Percentiles rank a stretch among this genome's conserved stretches.
These are phyloP conservation scores for Bettongia penicillata DNA, from an alignment of 2,113 vertebrate species.

Conservation along the genomic window DNA sequence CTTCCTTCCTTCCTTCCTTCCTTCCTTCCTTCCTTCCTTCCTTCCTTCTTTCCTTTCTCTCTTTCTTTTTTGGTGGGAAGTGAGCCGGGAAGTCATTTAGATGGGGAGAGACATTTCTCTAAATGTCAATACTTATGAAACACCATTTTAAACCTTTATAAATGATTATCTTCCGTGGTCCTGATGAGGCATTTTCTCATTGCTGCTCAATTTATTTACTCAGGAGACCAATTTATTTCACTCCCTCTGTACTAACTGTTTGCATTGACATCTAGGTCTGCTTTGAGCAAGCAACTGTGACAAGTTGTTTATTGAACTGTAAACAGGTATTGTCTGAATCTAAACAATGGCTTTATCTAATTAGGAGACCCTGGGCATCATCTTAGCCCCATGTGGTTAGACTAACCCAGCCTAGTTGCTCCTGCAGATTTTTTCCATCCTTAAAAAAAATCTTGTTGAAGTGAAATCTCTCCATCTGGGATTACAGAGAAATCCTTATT, in stretches of 20 bases:
- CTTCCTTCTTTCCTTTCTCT: not conserved
- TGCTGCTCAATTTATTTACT: slow-evolving; percentile 88
- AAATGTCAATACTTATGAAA: slow-evolving; percentile 76
- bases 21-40: too few relatives aligned
- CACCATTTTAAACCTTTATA: slow-evolving; percentile 81
- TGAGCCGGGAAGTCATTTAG: slow-evolving; percentile 55
- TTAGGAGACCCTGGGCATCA: slow-evolving; percentile 82
- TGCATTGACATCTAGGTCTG: slow-evolving; percentile 88
- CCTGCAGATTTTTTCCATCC: slow-evolving; percentile 61
- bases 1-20: not conserved
- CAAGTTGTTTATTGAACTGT: slow-evolving; percentile 92
- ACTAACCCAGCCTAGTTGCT: slow-evolving; percentile 63
- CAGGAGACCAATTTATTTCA: slow-evolving; percentile 91
- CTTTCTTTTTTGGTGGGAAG: slow-evolving; percentile 58
- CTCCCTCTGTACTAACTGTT: slow-evolving; percentile 85
- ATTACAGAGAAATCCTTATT: slow-evolving; percentile 56
- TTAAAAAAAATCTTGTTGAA: slow-evolving; percentile 68
- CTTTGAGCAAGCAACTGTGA: slow-evolving; percentile 90
- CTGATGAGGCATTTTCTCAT: slow-evolving; percentile 83
- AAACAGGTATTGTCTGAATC: slow-evolving; percentile 85
- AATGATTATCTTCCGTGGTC: slow-evolving; percentile 83
- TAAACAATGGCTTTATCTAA: slow-evolving; percentile 88
- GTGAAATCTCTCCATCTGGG: slow-evolving; percentile 28
- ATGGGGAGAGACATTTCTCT: slow-evolving; percentile 72
- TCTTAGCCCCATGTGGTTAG: slow-evolving; percentile 72